Conservation (phyloP, 2,888 invertebrate genomes). For the Eudemis profundana region DNA sequence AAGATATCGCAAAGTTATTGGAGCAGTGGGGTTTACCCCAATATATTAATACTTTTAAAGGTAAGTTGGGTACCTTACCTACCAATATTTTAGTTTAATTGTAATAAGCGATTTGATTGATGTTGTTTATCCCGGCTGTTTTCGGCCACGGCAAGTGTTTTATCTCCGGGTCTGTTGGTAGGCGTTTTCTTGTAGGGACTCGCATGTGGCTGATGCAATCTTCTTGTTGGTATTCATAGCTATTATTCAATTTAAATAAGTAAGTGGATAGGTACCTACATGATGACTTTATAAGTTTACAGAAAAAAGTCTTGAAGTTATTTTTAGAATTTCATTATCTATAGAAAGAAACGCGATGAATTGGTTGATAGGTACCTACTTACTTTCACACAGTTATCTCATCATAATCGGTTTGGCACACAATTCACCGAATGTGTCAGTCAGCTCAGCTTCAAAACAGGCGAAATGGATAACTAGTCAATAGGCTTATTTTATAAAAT, state of each 20-base stretch:
- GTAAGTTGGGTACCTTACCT: too few relatives aligned
- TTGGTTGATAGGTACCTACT: conserved; percentile 2
- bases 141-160: too few relatives aligned
- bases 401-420: conserved; percentile 11
- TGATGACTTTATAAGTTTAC: conserved; percentile 1
- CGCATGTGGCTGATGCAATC: too few relatives aligned
- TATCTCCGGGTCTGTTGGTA: too few relatives aligned
- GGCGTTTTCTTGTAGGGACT: conserved; percentile 2
- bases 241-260: too few relatives aligned
- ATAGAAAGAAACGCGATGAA: conserved; percentile 1
- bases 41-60: too few relatives aligned
- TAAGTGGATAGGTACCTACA: conserved; percentile 2
- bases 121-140: too few relatives aligned
- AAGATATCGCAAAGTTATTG: conserved; percentile 1
- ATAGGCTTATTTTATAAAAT: conserved; percentile 5
- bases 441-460: conserved; percentile 7
- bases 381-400: conserved; percentile 7
- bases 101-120: too few relatives aligned
- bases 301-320: too few relatives aligned
- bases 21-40: neutral
- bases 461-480: conserved; percentile 4
- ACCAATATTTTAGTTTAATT: too few relatives aligned
- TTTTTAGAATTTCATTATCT: conserved; percentile 4
- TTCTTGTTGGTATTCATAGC: too few relatives aligned
- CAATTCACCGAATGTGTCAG: conserved; percentile 2